phyloP scores from a whole-genome alignment of 2,888 invertebrate genomes.

The Acronicta aceris region DNA sequence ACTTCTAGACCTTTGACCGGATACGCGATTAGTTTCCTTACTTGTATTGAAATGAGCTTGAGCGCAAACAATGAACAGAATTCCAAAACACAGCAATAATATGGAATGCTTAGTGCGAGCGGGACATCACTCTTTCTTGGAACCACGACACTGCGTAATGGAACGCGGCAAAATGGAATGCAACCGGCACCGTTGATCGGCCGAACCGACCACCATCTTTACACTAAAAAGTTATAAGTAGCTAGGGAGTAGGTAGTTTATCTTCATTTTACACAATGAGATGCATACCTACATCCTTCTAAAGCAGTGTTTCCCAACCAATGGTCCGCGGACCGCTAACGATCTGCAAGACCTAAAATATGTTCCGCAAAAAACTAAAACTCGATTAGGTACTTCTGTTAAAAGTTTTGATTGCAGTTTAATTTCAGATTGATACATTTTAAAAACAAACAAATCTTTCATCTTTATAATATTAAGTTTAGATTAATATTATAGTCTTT shows the following conservation, averaged over 20 bases:
- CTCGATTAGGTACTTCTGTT: too few relatives aligned
- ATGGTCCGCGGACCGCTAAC: too few relatives aligned
- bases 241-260: slow-evolving; percentile 27
- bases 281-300: too few relatives aligned
- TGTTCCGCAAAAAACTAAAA: too few relatives aligned
- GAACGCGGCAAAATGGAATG: slow-evolving; percentile 84
- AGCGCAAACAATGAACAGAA: slow-evolving; percentile 84
- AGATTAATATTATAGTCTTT: too few relatives aligned
- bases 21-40: slow-evolving; percentile 75
- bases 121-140: slow-evolving; percentile 84
- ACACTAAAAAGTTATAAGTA: slow-evolving; percentile 59
- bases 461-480: too few relatives aligned
- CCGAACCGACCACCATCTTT: slow-evolving; percentile 55
- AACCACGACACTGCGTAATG: slow-evolving; percentile 82
- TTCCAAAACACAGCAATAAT: slow-evolving; percentile 84
- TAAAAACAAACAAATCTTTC: too few relatives aligned
- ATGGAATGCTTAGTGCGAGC: slow-evolving; percentile 82
- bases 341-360: too few relatives aligned
- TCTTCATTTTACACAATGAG: slow-evolving; percentile 18
- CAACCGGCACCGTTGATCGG: slow-evolving; percentile 67
- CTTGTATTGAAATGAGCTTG: slow-evolving; percentile 80
- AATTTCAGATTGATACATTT: too few relatives aligned
- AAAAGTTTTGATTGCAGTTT: too few relatives aligned
- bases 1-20: slow-evolving; percentile 74
- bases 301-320: too few relatives aligned